Conservation (phyloP, 2,888 invertebrate genomes). For the Carabus problematicus region DNA sequence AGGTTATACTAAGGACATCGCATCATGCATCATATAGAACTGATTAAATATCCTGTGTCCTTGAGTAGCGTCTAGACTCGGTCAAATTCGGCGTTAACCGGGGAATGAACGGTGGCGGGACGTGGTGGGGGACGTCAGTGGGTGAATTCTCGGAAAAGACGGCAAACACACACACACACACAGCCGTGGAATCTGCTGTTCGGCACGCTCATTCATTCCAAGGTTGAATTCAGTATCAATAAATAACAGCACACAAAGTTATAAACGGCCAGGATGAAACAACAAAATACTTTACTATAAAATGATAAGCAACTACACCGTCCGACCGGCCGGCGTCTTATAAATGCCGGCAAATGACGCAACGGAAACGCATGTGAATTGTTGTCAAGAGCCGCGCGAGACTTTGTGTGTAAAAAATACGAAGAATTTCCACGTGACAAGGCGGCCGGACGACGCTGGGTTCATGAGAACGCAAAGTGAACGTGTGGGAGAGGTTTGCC, state of each 20-base stretch:
- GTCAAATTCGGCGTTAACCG: constrained; percentile 38
- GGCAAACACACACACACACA: neutral
- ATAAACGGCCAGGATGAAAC: neutral
- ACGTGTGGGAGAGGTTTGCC: constrained; percentile 28
- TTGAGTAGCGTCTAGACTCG: constrained; percentile 39
- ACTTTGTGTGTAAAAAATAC: constrained; percentile 2
- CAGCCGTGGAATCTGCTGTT: neutral
- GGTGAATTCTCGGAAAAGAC: constrained; percentile 31
- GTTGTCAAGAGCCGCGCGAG: neutral
- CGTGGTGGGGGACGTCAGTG: no score
- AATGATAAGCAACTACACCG: no score
- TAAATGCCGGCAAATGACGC: no score
- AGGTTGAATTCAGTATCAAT: no score
- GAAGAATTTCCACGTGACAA: constrained; percentile 8
- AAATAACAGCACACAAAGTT: neutral
- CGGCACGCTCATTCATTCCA: neutral
- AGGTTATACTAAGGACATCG: neutral
- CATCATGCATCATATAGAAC: constrained; percentile 20
- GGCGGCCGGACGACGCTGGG: constrained; percentile 6
- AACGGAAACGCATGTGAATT: constrained; percentile 4
- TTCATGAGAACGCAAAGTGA: constrained; percentile 14
- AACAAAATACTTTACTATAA: no score
- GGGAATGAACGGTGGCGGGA: constrained; percentile 5
- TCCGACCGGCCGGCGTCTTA: no score
- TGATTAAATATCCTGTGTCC: constrained; percentile 41